Conservation (phyloP, 2,888 invertebrate species). For the Drosophila monieri region DNA sequence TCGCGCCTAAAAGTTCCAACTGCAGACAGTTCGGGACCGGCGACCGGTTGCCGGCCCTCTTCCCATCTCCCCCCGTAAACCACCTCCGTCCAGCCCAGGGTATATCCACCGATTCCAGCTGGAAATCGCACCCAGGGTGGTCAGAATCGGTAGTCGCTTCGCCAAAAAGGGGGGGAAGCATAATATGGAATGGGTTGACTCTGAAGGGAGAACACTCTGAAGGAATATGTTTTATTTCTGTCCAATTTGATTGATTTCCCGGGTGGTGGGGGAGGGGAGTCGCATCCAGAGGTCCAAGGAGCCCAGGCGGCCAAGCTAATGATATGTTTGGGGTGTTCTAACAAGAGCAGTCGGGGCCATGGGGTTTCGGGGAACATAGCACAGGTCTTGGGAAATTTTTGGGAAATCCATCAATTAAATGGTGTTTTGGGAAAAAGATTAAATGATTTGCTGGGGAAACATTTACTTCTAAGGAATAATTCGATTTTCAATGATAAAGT, state of each 20-base stretch:
- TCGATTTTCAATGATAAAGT: too few relatives aligned
- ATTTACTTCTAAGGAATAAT: too few relatives aligned
- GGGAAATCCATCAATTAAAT: conserved; percentile 29
- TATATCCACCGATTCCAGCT: background rate
- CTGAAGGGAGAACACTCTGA: background rate
- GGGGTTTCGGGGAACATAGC: conserved; percentile 16
- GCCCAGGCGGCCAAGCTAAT: conserved; percentile 52
- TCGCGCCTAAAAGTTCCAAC: conserved; percentile 41
- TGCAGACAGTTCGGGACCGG: conserved; percentile 66
- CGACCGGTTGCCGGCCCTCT: conserved; percentile 52
- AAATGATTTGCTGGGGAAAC: background rate
- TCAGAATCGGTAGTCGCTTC: conserved; percentile 40
- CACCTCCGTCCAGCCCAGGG: background rate
- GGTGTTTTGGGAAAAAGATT: background rate
- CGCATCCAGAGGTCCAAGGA: background rate
- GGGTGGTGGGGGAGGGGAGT: conserved; percentile 4
- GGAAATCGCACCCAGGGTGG: conserved; percentile 62
- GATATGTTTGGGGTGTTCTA: conserved; percentile 50
- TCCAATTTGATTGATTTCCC: conserved; percentile 63
- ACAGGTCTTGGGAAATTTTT: conserved; percentile 14
- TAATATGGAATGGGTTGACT: background rate
- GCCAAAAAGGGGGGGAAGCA: conserved; percentile 7
- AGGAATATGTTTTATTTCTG: conserved; percentile 41
- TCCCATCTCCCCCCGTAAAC: background rate
- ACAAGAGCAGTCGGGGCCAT: conserved; percentile 25